Conservation (phyloP, 1,140 invertebrate genomes). For the Stegodyphus mimosarum region DNA sequence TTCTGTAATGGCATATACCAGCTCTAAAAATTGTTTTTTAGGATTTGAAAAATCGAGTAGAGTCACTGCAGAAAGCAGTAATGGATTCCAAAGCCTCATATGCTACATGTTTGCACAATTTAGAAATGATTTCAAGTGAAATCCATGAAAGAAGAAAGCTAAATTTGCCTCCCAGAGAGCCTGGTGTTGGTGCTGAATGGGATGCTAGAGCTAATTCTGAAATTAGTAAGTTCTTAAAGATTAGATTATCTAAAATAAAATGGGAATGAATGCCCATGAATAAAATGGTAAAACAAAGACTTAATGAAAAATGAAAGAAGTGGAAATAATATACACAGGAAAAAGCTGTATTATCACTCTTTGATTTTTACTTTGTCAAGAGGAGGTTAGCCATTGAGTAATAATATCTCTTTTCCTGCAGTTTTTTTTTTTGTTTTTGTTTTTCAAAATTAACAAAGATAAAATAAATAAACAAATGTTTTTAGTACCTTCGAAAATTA, state of each 20-base stretch:
- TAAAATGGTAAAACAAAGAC: too few species aligned
- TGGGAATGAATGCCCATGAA: too few species aligned
- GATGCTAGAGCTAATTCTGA: slow-evolving; percentile 42
- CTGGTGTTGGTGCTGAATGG: slow-evolving; percentile 87
- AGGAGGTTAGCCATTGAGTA: background rate
- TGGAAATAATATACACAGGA: too few species aligned
- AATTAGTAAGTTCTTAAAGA: slow-evolving; percentile 26
- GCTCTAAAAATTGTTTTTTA: slow-evolving; percentile 46
- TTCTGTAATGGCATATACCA: too few species aligned
- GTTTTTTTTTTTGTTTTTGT: too few species aligned
- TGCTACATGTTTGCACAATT: slow-evolving; percentile 68
- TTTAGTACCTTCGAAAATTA: too few species aligned
- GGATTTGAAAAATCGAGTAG: slow-evolving; percentile 69
- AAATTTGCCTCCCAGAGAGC: slow-evolving; percentile 77
- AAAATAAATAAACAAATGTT: too few species aligned
- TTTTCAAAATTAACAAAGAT: too few species aligned
- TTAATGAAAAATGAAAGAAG: too few species aligned
- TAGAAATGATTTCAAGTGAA: slow-evolving; percentile 73
- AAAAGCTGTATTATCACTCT: too few species aligned
- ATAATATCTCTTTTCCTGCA: background rate
- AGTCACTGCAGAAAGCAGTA: slow-evolving; percentile 69
- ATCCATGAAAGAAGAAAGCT: slow-evolving; percentile 70
- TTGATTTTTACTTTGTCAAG: too few species aligned
- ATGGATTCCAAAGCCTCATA: slow-evolving; percentile 69
- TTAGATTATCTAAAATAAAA: too few species aligned